Evolutionary conservation across 1,140 invertebrate genomes (phyloP).

Genomic region (Drosophila funebris): DNA sequence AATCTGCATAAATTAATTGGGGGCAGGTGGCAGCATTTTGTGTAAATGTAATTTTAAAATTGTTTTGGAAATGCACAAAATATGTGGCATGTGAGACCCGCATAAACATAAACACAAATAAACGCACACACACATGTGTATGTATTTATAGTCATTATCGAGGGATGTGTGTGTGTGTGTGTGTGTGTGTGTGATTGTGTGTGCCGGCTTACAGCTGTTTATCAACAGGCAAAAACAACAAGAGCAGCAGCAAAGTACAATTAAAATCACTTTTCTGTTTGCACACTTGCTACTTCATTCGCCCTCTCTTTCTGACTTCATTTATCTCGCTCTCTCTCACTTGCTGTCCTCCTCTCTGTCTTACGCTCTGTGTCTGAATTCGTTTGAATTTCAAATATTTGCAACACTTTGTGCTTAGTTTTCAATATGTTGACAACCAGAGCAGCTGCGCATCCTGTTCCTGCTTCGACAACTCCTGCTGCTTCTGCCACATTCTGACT

Average conservation of each 20-base stretch:
- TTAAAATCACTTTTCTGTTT: slow-evolving; percentile 39
- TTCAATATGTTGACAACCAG: slow-evolving; percentile 16
- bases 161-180: slow-evolving; percentile 1
- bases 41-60: slow-evolving; percentile 20
- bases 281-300: background rate
- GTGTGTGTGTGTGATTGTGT: background rate
- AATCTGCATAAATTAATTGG: slow-evolving; percentile 26
- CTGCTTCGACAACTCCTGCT: background rate
- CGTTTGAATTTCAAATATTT: slow-evolving; percentile 19
- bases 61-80: background rate
- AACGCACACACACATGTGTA: background rate
- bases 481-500: background rate
- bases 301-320: background rate
- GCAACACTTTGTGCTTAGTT: slow-evolving; percentile 24
- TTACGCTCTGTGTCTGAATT: background rate
- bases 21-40: background rate
- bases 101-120: background rate
- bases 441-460: slow-evolving; percentile 6
- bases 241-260: slow-evolving; percentile 8
- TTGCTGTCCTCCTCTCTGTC: background rate
- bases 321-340: background rate
- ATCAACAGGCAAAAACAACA: slow-evolving; percentile 14
- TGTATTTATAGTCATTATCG: slow-evolving; percentile 2
- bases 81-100: background rate
- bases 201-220: slow-evolving; percentile 25